A percentile compares a stretch with the other conserved stretches of the same genome.
Evolutionary conservation across 2,797 vertebrate species (phyloP).

Genomic region (Acrocephalus scirpaceus): DNA sequence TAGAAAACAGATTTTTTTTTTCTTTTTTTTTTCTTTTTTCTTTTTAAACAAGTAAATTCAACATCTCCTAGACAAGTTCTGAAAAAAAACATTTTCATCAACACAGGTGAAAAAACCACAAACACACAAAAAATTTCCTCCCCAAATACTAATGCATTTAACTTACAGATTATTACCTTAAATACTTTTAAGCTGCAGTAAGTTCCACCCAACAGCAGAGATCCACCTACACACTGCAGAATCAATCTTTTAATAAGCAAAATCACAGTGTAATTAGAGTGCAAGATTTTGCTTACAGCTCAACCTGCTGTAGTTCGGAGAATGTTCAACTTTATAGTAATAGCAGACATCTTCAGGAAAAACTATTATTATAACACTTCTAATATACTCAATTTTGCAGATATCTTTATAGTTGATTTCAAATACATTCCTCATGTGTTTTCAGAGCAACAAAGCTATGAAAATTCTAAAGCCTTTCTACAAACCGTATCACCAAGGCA

Average conservation of each 20-base stretch:
- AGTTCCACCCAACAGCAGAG: background rate
- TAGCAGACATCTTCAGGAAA: background rate
- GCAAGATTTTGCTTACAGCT: background rate
- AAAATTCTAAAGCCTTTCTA: background rate
- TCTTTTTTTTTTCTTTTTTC: too few relatives aligned
- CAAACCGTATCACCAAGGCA: background rate
- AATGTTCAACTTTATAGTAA: background rate
- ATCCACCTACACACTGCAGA: background rate
- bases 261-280: background rate
- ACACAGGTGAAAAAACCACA: background rate
- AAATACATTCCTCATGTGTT: background rate
- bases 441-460: background rate
- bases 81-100: background rate
- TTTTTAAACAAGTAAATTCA: background rate
- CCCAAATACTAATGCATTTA: background rate
- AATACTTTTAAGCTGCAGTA: background rate
- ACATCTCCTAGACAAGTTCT: background rate
- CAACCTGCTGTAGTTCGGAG: background rate
- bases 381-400: background rate
- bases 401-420: background rate
- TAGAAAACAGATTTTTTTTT: background rate
- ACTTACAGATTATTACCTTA: background rate
- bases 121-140: background rate
- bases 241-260: slow-evolving; percentile 21
- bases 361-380: background rate